Base-by-base conservation (phyloP, 2,797 vertebrate species). In the Pygocentrus nattereri region DNA sequence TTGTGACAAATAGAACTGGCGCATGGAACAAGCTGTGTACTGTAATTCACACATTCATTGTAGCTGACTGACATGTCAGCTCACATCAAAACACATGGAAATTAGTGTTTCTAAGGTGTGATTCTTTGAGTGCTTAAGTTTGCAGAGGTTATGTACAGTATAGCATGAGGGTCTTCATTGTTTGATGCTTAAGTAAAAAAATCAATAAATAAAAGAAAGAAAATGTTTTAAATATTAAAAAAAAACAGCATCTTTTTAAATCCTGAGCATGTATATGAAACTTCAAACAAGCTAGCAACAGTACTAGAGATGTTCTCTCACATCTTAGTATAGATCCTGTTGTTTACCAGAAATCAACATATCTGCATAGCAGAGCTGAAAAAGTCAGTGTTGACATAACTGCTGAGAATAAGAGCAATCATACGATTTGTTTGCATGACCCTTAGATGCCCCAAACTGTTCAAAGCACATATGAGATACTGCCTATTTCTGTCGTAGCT, bases 1-100 rank as follows among this genome's bases (percentile, higher is more conserved):
- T 69, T 44, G 82, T 88, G 79, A 84, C 79, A 91, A 86, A 90
- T 84, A 75, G 74, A 84, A 83, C 74, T 70, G 71, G 81, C 68
- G 67, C 77, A 73, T 25, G 54, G n/a, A 79, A 56, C 70, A 44
- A 58, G 72, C 86, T 78, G 54, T 34, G 81, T 62, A 31, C 79
- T 87, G 75, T 83, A 83, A 67, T 82, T 88, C 74, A 78, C 62
- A 54, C 74, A 75, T 38, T 31, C 30, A 59, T 15, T 72, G 76
- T 68, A 79, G 41, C 76, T 78, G 78, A 74, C 83, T 58, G 41
- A 82, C 71, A 83, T 68, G 74, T 82, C 85, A 71, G 16, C 71
- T 65, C 11, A 25, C 74, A 81, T 84, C 69, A 68, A 44, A 69
- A 69, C 79, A 73, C 27, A 18, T 67, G 49, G 52, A 71, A 69